Evolutionary conservation across 1,140 invertebrate species (phyloP), one percentile per base, ranked within the genome.

Genomic region (Calliopsis andreniformis): DNA sequence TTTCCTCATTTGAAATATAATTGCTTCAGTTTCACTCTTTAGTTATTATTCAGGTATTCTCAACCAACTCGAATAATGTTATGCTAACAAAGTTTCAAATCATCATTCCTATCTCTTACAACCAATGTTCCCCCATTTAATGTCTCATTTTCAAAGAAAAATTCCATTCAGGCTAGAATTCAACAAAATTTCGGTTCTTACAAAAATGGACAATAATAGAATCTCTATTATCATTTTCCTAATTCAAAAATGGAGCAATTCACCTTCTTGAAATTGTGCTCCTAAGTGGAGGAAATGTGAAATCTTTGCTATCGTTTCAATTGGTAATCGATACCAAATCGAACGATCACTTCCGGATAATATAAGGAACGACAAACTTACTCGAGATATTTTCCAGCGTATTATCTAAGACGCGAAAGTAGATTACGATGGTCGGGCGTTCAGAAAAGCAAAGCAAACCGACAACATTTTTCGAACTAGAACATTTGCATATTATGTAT

Each of bases 321-420:
- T n/a, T 10, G 18, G 42, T 59, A 47, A 70, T 47, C 68, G 6
- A 47, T 70, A 47, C 23, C 23, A 10, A n/a, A 0, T 14, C 25
- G n/a, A 39, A 39, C 10, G 35, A 45, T 32, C 55, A 8, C 42
- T 59, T 59, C 42, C 55, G 55, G 39, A 59, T 59, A 23, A 58
- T n/a, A 25, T 0, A 18, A 10, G 49, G 51, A 30, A 8, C 10
- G 68, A 35, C 20, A 35, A 47, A 35, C n/a, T 32, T 14, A 39
- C 35, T 16, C 43, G 35, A 43, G 30, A 30, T 53, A 55, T 55
- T 68, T 55, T 28, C 42, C 35, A 16, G 3, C 2, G 49, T 55
- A 42, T 42, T 42, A 55, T 67, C 49, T 55, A 67, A 67, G 32
- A 53, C n/a, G 20, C 45, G 63, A 62, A 45, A 45, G 39, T n/a